Evolutionary conservation across 2,888 invertebrate genomes (phyloP).

Genomic region (Leucophenga maculata): DNA sequence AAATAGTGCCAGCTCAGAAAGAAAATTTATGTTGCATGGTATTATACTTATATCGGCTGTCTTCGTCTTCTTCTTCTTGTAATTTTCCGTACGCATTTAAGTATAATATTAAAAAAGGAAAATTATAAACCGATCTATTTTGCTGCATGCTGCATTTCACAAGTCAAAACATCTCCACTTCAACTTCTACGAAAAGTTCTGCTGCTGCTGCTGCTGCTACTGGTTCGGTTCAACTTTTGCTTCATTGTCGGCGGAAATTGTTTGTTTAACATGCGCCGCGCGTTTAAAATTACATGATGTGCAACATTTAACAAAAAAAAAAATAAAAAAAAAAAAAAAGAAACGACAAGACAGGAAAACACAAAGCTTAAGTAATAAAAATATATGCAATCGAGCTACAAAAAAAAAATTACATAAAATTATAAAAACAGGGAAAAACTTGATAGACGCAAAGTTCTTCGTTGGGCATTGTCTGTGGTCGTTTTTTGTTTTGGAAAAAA

Average conservation of each 20-base stretch:
- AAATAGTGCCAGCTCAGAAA: no score
- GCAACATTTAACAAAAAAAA: conserved; percentile 59
- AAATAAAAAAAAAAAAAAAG: conserved; percentile 23
- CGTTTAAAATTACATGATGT: conserved; percentile 65
- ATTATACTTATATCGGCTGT: no score
- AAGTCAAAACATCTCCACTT: conserved; percentile 11
- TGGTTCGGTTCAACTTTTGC: neutral
- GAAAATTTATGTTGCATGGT: no score
- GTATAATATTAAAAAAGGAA: no score
- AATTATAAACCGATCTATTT: no score
- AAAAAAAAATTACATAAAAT: neutral
- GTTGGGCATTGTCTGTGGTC: conserved; percentile 5
- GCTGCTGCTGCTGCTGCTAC: conserved; percentile 1
- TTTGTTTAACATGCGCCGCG: conserved; percentile 63
- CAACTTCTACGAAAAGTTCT: neutral
- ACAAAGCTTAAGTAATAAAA: conserved; percentile 13
- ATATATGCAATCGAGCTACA: neutral
- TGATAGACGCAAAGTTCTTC: conserved; percentile 7
- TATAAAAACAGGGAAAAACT: neutral
- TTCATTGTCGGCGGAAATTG: conserved; percentile 60
- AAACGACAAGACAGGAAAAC: conserved; percentile 37
- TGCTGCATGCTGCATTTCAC: neutral
- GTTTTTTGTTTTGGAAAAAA: neutral
- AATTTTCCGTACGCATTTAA: no score
- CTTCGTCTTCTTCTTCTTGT: no score